Evolutionary conservation across 2,113 vertebrate species (phyloP), one percentile per base, ranked within the genome.

Genomic region (Pelmatolapia mariae): DNA sequence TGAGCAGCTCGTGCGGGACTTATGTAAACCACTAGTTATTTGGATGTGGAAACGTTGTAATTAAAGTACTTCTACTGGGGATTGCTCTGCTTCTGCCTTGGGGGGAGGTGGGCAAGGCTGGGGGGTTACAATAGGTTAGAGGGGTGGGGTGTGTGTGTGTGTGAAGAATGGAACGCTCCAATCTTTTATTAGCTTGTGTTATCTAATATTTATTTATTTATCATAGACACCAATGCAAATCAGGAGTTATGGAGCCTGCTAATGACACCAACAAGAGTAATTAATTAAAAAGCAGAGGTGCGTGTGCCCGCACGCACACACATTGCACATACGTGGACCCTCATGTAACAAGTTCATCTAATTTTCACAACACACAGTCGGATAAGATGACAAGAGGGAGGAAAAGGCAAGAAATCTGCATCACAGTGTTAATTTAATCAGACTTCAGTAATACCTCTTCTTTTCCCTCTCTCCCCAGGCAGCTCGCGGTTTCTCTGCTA

Each of bases 371-470:
- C 85, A 87, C 89, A 38, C 81, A 66, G 84, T 90, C 52, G 80
- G 90, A 80, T 85, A 81, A 90, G 85, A 85, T 78, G 45, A 82
- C 81, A 50, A 40, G 78, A 81, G 92, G 66, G 87, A 83, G 86
- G 86, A 89, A 89, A 93, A 89, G 91, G 90, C 87, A 86, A 92
- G 86, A 90, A 94, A 95, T 95, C 94, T 91, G 93, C 90, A 93
- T 94, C 89, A 90, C 92, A 86, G 91, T 88, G 93, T 92, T 96
- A 95, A 96, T 95, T 96, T 91, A 96, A 96, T 96, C 95, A 95
- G 94, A 93, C 93, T 92, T 94, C 92, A 92, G 93, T 96, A 92
- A 94, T 93, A 89, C 92, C 93, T 93, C 90, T 86, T 93, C 92
- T 88, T 93, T 40, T 92, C 89, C 89, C 91, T 92, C 91, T 85